Conservation (phyloP, 2,113 vertebrate species). For the Chaetodon auriga region DNA sequence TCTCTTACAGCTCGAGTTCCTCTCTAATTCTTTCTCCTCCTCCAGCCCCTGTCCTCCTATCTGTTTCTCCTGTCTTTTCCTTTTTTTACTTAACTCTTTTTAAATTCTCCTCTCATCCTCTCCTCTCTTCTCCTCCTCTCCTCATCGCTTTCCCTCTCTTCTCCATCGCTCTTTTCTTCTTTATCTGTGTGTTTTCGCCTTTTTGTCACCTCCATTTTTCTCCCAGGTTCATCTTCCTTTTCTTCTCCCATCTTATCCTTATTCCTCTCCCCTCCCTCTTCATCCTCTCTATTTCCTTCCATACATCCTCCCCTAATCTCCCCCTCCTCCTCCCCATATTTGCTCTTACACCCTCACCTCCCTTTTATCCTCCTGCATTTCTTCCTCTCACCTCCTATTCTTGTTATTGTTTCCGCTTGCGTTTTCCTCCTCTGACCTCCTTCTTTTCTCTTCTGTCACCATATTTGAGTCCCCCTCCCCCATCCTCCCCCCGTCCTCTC, state of each 20-base stretch:
- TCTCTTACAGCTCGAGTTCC: neutral
- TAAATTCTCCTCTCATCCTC: no score
- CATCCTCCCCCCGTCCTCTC: neutral
- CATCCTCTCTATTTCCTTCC: neutral
- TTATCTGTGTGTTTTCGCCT: neutral
- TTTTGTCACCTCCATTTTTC: neutral
- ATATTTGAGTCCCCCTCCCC: neutral
- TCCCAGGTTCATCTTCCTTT: neutral
- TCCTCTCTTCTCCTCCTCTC: neutral
- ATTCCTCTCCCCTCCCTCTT: neutral
- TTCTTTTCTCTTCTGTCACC: neutral
- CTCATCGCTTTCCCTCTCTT: no score
- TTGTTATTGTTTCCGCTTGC: neutral
- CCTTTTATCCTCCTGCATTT: neutral
- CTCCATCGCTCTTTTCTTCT: neutral
- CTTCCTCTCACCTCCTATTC: neutral
- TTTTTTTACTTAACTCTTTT: neutral
- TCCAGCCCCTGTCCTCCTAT: neutral
- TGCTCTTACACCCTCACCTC: neutral
- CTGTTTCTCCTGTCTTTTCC: neutral
- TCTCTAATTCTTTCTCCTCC: neutral
- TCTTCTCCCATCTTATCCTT: neutral
- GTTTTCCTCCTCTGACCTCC: no score
- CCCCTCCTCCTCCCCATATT: neutral
- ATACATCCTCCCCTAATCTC: neutral